Percentiles rank a stretch among this genome's conserved stretches.
Evolutionary conservation across 2,888 invertebrate genomes (phyloP).

Genomic region (Rhagium mordax): DNA sequence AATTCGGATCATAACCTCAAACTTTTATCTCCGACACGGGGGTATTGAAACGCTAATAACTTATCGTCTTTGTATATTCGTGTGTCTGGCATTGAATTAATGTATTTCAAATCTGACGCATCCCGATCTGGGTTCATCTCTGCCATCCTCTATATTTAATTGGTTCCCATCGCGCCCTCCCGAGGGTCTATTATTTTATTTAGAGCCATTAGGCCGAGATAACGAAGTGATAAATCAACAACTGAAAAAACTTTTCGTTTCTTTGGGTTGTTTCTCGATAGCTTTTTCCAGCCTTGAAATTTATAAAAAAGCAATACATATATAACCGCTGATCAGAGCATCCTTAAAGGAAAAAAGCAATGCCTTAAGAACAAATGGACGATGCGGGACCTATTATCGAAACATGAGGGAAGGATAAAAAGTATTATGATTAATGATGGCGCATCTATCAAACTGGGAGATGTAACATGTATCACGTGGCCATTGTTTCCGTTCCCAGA

Average conservation of each 20-base stretch:
- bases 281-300: neutral
- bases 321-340: neutral
- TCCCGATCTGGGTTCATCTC: neutral
- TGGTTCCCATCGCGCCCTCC: neutral
- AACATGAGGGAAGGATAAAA: constrained; percentile 27
- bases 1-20: too few species aligned
- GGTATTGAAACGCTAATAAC: too few species aligned
- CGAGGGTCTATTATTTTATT: constrained; percentile 14
- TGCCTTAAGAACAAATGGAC: constrained; percentile 4
- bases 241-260: neutral
- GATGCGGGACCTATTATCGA: constrained; percentile 23
- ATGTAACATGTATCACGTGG: constrained; percentile 27
- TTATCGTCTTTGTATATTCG: too few species aligned
- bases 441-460: constrained; percentile 17
- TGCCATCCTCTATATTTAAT: constrained; percentile 10
- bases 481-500: constrained; percentile 15
- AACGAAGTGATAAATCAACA: constrained; percentile 22
- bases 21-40: too few species aligned
- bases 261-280: neutral
- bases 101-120: neutral
- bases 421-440: constrained; percentile 25
- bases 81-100: too few species aligned
- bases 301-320: constrained; percentile 3
- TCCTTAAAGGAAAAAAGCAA: neutral
- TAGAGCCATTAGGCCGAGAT: constrained; percentile 1